These are phyloP conservation scores for Anarsia innoxiella DNA, from an alignment of 2,888 invertebrate species.

Conservation along the genomic window DNA sequence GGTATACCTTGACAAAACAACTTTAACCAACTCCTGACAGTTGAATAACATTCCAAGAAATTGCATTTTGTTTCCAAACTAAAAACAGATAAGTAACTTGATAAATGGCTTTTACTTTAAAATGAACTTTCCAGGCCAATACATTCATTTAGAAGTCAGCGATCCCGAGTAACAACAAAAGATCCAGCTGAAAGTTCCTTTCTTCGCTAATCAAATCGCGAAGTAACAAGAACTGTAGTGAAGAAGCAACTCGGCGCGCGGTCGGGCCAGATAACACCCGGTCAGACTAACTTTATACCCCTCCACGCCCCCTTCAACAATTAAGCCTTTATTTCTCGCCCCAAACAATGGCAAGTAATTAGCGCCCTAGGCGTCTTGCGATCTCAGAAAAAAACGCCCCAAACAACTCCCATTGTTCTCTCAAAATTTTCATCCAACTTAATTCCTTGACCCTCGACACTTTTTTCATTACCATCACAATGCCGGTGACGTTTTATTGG, in stretches of 20 bases:
- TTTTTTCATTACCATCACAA: slow-evolving; percentile 46
- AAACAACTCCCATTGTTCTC: slow-evolving; percentile 33
- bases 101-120: too few relatives aligned
- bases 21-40: too few relatives aligned
- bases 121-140: too few relatives aligned
- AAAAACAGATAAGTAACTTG: too few relatives aligned
- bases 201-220: slow-evolving; percentile 8
- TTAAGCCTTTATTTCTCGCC: slow-evolving; percentile 56
- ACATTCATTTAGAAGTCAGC: not conserved
- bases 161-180: slow-evolving; percentile 1
- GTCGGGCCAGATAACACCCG: slow-evolving; percentile 9
- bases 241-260: slow-evolving; percentile 3
- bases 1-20: too few relatives aligned
- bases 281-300: slow-evolving; percentile 10
- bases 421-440: slow-evolving; percentile 38
- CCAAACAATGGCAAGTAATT: slow-evolving; percentile 62
- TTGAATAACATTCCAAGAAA: too few relatives aligned
- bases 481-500: slow-evolving; percentile 34
- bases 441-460: slow-evolving; percentile 28
- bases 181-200: slow-evolving; percentile 2
- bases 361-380: slow-evolving; percentile 39
- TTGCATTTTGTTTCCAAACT: too few relatives aligned
- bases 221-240: slow-evolving; percentile 10
- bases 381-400: slow-evolving; percentile 44
- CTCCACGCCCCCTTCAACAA: slow-evolving; percentile 41